Evolutionary conservation across 2,113 vertebrate species (phyloP).

Genomic region (Colinus virginianus): DNA sequence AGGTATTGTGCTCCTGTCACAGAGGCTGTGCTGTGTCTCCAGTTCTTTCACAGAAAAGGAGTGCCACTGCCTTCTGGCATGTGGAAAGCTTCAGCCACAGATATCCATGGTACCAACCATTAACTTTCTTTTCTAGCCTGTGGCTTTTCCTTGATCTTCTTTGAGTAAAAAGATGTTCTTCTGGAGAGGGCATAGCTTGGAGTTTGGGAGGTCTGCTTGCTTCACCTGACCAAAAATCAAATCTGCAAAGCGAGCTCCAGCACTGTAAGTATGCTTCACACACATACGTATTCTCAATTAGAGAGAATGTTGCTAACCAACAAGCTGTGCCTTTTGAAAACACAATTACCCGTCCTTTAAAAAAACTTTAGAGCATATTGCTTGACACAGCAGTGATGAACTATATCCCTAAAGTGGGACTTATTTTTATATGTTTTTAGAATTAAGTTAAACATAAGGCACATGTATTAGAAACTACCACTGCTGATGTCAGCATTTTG

Average conservation of each 20-base stretch:
- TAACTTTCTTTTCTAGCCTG: fast-evolving
- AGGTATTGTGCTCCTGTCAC: not conserved
- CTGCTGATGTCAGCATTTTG: not conserved
- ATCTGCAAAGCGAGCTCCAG: not conserved
- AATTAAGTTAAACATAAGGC: fast-evolving
- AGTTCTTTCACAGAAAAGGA: not conserved
- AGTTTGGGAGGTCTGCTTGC: not conserved
- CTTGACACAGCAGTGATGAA: not conserved
- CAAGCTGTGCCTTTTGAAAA: not conserved
- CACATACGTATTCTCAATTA: not conserved
- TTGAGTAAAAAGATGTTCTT: not conserved
- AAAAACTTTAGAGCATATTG: not conserved
- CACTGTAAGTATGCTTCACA: not conserved
- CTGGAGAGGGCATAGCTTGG: not conserved
- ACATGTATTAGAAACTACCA: not conserved
- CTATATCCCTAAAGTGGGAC: not conserved
- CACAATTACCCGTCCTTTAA: not conserved
- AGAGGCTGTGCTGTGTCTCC: not conserved
- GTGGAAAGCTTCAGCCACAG: not conserved
- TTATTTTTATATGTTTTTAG: not conserved
- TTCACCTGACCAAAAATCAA: not conserved
- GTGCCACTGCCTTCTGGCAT: fast-evolving
- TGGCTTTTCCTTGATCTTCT: not conserved
- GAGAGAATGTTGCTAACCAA: not conserved
- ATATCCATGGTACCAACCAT: not conserved